phyloP scores from a whole-genome alignment of 2,113 vertebrate species.

The Isichthys henryi region DNA sequence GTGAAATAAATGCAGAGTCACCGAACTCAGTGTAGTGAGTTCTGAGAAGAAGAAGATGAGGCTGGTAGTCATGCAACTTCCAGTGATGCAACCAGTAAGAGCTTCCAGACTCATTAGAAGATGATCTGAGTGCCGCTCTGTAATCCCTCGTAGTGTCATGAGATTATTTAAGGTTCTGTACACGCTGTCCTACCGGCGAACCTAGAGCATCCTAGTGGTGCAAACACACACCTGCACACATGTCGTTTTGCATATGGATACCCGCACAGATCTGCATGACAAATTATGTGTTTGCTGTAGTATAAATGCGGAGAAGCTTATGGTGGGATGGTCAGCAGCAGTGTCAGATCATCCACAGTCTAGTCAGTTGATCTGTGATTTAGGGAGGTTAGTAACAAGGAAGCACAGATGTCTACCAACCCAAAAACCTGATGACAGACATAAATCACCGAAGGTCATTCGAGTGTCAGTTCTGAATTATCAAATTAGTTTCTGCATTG shows the following conservation, averaged over 20 bases:
- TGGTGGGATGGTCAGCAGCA: background rate
- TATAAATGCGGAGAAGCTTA: background rate
- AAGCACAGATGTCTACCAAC: background rate
- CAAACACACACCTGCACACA: background rate
- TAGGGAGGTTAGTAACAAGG: background rate
- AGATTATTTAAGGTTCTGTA: slow-evolving; percentile 48
- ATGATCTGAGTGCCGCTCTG: slow-evolving; percentile 22
- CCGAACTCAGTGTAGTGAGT: background rate
- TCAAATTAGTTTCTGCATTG: background rate
- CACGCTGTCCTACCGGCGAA: background rate
- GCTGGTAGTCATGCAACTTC: background rate
- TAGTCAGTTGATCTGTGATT: background rate
- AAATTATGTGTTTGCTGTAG: background rate
- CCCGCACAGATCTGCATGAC: background rate
- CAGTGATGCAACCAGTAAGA: background rate
- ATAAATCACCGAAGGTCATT: background rate
- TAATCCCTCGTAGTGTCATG: slow-evolving; percentile 56
- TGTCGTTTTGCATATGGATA: background rate
- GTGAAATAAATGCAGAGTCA: background rate
- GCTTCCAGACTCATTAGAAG: background rate
- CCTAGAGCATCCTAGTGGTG: background rate
- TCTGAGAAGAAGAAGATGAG: background rate
- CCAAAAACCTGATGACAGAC: background rate
- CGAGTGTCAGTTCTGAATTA: background rate
- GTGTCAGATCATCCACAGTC: background rate